phyloP scores from a whole-genome alignment of 2,888 invertebrate genomes.

The Phortica magna region DNA sequence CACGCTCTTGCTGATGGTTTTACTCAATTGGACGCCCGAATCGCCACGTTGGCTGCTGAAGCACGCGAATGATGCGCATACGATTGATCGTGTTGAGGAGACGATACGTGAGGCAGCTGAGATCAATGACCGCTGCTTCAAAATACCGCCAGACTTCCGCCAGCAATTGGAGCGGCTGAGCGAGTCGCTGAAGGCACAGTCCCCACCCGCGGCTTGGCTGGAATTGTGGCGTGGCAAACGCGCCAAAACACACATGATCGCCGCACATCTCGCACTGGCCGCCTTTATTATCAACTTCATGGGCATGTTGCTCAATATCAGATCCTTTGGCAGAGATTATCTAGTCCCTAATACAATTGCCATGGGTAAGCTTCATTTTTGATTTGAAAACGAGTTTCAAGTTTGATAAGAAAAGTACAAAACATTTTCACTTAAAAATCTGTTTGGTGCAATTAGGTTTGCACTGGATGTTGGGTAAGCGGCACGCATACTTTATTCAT shows the following conservation, averaged over 20 bases:
- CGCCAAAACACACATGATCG: conserved; percentile 73
- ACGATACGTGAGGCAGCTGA: conserved; percentile 74
- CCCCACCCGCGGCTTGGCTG: conserved; percentile 70
- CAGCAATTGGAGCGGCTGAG: conserved; percentile 70
- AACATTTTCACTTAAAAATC: neutral
- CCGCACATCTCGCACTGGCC: conserved; percentile 75
- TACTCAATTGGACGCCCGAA: conserved; percentile 78
- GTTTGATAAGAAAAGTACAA: neutral
- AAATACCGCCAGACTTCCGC: conserved; percentile 73
- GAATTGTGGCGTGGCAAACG: conserved; percentile 74
- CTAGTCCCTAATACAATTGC: conserved; percentile 77
- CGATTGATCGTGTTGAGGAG: conserved; percentile 71
- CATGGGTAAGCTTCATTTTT: conserved; percentile 71
- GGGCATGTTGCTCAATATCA: conserved; percentile 78
- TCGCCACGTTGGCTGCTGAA: conserved; percentile 78
- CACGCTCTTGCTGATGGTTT: conserved; percentile 74
- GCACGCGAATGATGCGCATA: conserved; percentile 65
- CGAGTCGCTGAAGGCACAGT: conserved; percentile 62
- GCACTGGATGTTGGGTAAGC: conserved; percentile 32
- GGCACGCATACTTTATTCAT: neutral
- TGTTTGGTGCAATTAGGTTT: conserved; percentile 30
- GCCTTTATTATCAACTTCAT: conserved; percentile 77
- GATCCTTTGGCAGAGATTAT: conserved; percentile 77
- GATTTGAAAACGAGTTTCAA: neutral
- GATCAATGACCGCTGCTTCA: conserved; percentile 74